Base-by-base conservation (phyloP, 1,140 invertebrate species). In the Solenopsis invicta region DNA sequence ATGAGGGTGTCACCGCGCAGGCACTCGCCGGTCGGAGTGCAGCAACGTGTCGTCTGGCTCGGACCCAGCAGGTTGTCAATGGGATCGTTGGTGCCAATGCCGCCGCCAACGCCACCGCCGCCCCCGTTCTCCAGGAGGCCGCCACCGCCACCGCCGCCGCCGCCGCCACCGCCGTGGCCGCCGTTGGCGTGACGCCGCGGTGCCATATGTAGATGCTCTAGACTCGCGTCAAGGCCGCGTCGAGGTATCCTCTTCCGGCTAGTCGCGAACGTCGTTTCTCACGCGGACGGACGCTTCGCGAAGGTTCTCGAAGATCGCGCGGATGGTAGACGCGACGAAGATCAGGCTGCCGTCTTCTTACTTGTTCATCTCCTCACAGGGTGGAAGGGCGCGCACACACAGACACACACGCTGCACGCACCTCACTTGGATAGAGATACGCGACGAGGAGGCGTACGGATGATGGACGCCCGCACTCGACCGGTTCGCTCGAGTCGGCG, bases 21-120 rank as follows among this genome's bases (percentile, higher is more conserved):
- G 93, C 98, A 98, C 89, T 98, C 97, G 64, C 97, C 97, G 89
- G 95, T 96, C 41, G 98, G 98, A 24, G 97, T 97, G 95, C 98
- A 99, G 96, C 98, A 99, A 56, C 96, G 96, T 64, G 96, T 96
- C 84, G 96, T 95, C 61, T 89, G 89, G 41, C 45, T 75, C 10
- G 90, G 29, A 3, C 91, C 56, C 8, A 91, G 59, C 12, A 89
- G 34, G 34, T 91, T 89, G 37, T 89, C 87, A 12, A 72, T 76
- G 29, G 61, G 62, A 96, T 96, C 87, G 95, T 95, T 90, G 2
- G 67, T 34, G 93, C 95, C 52, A 84, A 93, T 92, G 86, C 93
- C 92, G 45, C 92, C 93, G 86, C 92, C 92, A 45, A 92, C 94
- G 81, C 93, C 92, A 41, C 92, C 94, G 81, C 93, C 93, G 84